Percentiles rank a stretch among this genome's conserved stretches.
These are phyloP conservation scores for Drosophila nikananu DNA, from an alignment of 1,140 invertebrate species.

Conservation along the genomic window DNA sequence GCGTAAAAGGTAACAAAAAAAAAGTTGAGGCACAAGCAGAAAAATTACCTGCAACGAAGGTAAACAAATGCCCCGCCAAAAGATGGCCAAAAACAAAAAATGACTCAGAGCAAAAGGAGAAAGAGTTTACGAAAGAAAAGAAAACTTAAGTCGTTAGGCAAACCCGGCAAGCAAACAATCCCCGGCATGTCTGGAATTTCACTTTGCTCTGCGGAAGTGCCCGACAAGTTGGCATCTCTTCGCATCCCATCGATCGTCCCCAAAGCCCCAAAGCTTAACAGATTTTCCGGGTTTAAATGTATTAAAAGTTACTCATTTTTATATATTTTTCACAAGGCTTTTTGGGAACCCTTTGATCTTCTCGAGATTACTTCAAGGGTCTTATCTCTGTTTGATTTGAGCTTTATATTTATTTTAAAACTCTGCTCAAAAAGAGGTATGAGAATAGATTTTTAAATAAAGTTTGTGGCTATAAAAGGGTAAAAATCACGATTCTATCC, in stretches of 20 bases:
- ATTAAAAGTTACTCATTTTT: not conserved
- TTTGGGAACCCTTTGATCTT: not conserved
- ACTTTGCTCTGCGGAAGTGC: slow-evolving; percentile 41
- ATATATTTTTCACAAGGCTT: not conserved
- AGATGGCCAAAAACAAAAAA: slow-evolving; percentile 10
- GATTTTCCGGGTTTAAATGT: not conserved
- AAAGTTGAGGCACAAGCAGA: slow-evolving; percentile 1
- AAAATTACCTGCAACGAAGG: slow-evolving; percentile 53
- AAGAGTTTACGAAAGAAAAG: slow-evolving; percentile 27
- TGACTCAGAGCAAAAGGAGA: slow-evolving; percentile 5
- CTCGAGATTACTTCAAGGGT: not conserved
- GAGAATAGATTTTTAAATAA: too few species aligned
- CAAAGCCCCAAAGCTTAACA: not conserved
- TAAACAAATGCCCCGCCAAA: slow-evolving; percentile 46
- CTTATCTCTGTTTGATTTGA: not conserved
- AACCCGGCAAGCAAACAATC: slow-evolving; percentile 41
- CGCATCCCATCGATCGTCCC: slow-evolving; percentile 24
- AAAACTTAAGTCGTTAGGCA: slow-evolving; percentile 52
- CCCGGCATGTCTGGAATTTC: slow-evolving; percentile 48
- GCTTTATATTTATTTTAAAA: not conserved
- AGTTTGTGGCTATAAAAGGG: too few species aligned
- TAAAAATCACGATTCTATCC: too few species aligned
- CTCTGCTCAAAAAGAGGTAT: too few species aligned
- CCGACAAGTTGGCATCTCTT: slow-evolving; percentile 32
- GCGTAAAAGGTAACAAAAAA: slow-evolving; percentile 27